Base-by-base conservation (phyloP, 2,113 vertebrate species). In the Apaloderma vittatum region DNA sequence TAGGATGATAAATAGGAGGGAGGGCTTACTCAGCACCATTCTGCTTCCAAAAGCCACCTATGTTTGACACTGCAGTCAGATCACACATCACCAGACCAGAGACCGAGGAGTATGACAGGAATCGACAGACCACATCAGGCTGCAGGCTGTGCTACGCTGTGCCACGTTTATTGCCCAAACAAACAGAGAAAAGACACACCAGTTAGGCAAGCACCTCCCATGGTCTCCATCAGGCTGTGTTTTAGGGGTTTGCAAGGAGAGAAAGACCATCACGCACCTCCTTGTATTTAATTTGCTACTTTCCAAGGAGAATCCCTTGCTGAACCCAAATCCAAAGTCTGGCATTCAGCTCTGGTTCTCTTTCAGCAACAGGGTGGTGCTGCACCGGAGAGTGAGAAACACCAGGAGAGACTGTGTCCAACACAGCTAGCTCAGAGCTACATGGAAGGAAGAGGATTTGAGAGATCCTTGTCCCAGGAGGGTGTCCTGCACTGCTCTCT, bases 1-100 rank as follows among this genome's bases (percentile, higher is more conserved):
- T 5, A 21, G 48, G 71, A 75, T 94, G 86, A 82, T 76, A 73
- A 94, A 93, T 77, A 89, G 86, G 29, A 94, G 18, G 36, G 75
- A 80, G 27, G 58, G 57, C 71, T 91, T 75, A 82, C 37, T 90
- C 88, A 72, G 29, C 58, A 63, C 30, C 10, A 0, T 65, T 57
- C 57, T 6, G 16, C 57, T 90, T 40, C 75, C 58, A 27, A 40
- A 75, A 88, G n/a, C n/a, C 30, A 61, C 77, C 72, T 58, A 24
- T 15, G 45, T 55, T 66, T 88, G 62, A 54, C n/a, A 34, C 48
- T 16, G 34, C n/a, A 46, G 57, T 70, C 24, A 36, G 58, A 62
- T 65, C 58, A n/a, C 59, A 34, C 10, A 6, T 40, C 24, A 37
- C 23, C 52, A 62, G 37, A 61, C 43, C 61, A 78, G 32, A 49